Percentiles rank a stretch among this genome's conserved stretches.
Conservation (phyloP, 1,140 invertebrate species). For the Colletes gigas region DNA sequence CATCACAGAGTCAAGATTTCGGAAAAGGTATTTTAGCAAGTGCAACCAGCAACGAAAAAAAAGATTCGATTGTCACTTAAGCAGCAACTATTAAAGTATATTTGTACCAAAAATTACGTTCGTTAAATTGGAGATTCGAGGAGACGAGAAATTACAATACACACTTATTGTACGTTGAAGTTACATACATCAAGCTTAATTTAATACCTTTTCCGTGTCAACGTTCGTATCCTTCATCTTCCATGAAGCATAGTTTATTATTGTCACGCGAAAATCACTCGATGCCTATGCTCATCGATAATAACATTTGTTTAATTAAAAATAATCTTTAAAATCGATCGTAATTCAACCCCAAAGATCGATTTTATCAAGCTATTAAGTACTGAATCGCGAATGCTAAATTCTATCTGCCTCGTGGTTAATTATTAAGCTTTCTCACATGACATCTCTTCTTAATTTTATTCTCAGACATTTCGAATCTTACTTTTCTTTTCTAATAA, state of each 20-base stretch:
- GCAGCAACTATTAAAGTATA: not conserved
- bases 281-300: not conserved
- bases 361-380: constrained; percentile 22
- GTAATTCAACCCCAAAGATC: constrained; percentile 4
- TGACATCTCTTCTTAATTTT: not conserved
- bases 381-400: constrained; percentile 21
- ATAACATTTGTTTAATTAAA: not conserved
- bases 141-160: no score
- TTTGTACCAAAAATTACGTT: not conserved
- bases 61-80: no score
- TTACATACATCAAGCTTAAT: not conserved
- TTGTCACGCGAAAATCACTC: constrained; percentile 29
- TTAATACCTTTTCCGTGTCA: not conserved
- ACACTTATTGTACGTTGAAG: no score
- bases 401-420: no score
- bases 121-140: no score
- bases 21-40: not conserved
- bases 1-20: not conserved
- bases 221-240: not conserved
- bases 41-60: not conserved
- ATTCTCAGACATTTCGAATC: no score
- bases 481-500: no score
- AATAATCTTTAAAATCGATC: not conserved
- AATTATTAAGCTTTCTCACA: not conserved
- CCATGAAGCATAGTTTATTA: constrained; percentile 26